These are phyloP conservation scores for Nephrotoma flavescens DNA, from an alignment of 2,888 invertebrate genomes.

Conservation along the genomic window DNA sequence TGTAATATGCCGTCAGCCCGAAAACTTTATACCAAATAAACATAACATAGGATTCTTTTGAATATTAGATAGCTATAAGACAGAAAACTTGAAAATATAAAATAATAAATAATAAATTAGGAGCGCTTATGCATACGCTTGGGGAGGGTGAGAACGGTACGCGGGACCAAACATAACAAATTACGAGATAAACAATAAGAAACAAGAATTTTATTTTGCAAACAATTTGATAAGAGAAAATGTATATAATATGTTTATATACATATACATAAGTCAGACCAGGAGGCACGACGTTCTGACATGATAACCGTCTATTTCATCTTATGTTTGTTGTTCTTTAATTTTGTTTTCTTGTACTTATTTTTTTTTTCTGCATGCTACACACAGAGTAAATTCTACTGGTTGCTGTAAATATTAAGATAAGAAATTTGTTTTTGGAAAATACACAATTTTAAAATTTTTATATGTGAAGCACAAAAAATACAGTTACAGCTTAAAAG, in stretches of 20 bases:
- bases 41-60: not conserved
- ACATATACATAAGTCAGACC: not conserved
- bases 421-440: not conserved
- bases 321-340: not conserved
- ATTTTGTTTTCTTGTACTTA: not conserved
- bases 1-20: not conserved
- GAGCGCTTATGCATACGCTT: no score
- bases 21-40: not conserved
- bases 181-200: not conserved
- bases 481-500: not conserved
- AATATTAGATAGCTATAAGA: not conserved
- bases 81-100: not conserved
- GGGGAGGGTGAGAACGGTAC: not conserved
- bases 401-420: not conserved
- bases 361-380: not conserved
- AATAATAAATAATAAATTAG: no score
- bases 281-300: not conserved
- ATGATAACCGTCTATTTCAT: not conserved
- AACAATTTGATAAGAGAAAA: not conserved
- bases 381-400: not conserved
- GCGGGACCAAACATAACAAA: not conserved
- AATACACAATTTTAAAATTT: not conserved
- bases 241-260: not conserved
- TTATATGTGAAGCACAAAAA: not conserved
- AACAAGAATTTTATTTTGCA: not conserved